phyloP scores from a whole-genome alignment of 2,797 vertebrate species.

The Bufotes viridis region DNA sequence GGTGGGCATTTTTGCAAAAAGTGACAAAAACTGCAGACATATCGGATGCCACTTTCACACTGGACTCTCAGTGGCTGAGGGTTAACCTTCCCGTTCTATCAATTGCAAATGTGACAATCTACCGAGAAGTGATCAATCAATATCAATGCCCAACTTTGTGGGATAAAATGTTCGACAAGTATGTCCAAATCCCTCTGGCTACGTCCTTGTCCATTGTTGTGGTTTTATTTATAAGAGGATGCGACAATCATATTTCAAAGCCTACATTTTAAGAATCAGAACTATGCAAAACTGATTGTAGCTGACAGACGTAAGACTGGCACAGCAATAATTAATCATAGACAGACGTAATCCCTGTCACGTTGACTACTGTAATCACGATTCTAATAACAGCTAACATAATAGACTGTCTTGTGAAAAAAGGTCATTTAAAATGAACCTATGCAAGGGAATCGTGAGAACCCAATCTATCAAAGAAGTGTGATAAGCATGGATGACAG shows the following conservation, averaged over 20 bases:
- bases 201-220: no score
- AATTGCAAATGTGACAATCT: no score
- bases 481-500: slow-evolving; percentile 8
- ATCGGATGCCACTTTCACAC: no score
- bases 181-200: no score
- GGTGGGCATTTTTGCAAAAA: no score
- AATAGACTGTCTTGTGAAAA: slow-evolving; percentile 8
- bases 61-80: no score
- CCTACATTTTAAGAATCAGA: neutral
- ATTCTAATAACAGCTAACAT: slow-evolving; percentile 14
- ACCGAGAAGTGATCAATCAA: no score
- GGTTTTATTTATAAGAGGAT: neutral
- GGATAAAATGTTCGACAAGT: no score
- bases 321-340: neutral
- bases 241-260: neutral
- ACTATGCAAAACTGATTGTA: neutral
- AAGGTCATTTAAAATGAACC: neutral
- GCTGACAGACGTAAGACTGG: neutral
- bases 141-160: no score
- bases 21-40: no score
- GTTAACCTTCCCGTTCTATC: no score
- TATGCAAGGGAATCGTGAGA: neutral
- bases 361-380: neutral
- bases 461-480: neutral
- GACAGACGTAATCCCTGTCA: neutral